phyloP scores from a whole-genome alignment of 2,113 vertebrate species.

The Nerophis ophidion region DNA sequence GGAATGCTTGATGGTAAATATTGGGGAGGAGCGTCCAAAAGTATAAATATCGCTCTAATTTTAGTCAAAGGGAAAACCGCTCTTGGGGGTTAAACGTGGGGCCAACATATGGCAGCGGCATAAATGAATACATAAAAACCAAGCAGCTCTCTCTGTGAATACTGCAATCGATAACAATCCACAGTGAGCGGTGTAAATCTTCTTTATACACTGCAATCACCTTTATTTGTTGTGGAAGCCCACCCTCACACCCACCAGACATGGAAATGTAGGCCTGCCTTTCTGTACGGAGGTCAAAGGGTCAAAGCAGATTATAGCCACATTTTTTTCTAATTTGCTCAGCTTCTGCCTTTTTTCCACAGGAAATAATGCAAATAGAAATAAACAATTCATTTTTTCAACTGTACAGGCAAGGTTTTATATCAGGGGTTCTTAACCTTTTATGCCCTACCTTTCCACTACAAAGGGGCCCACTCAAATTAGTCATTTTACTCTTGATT shows the following conservation, averaged over 20 bases:
- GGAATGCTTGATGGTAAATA: conserved; percentile 9
- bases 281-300: neutral
- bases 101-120: conserved; percentile 8
- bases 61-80: conserved; percentile 5
- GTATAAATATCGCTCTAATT: conserved; percentile 6
- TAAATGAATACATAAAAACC: conserved; percentile 16
- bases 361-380: neutral
- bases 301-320: neutral
- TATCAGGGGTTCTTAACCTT: too few species aligned
- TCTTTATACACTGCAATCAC: conserved; percentile 55
- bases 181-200: conserved; percentile 67
- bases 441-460: too few species aligned
- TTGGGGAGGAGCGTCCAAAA: conserved; percentile 4
- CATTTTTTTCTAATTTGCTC: too few species aligned
- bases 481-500: too few species aligned
- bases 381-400: neutral
- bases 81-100: neutral
- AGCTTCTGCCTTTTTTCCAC: neutral
- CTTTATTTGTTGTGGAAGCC: conserved; percentile 52
- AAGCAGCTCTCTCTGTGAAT: conserved; percentile 31
- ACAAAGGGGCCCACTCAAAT: too few species aligned
- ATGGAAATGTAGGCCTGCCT: neutral
- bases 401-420: too few species aligned
- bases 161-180: conserved; percentile 56
- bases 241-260: neutral